Evolutionary conservation across 64 coral and sea anemone species (phyloP), one percentile per base, ranked within the genome.

Genomic region (Pocillopora verrucosa): DNA sequence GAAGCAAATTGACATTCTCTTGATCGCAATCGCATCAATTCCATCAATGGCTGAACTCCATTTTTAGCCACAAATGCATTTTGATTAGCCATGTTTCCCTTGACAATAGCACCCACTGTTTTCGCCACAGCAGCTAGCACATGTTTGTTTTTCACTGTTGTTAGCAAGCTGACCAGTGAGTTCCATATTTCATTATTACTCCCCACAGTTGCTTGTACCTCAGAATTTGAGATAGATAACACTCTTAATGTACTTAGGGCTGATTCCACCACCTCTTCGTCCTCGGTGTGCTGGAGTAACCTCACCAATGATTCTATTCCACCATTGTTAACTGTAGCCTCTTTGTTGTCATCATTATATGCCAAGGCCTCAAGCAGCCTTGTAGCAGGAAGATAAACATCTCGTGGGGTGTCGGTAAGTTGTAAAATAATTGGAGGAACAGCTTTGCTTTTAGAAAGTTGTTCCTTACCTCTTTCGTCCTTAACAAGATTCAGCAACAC

Each of bases 11-110:
- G 93, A 61, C 93, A 93, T 65, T 99, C 93, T 45, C 84, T 78
- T 30, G 93, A 93, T 57, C 80, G 82, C n/a, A 90, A 25, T 41
- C 77, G 87, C 36, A 92, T 88, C 26, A 99, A 63, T 22, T 95
- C 93, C 59, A 93, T 92, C 30, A 99, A 75, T 22, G 90, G 84
- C 36, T 80, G 93, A 16, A 99, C 90, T n/a, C 97, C 97, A 79
- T 92, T 94, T 79, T 95, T 91, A 61, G 75, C 88, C 70, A 99
- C 88, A 89, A 99, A 99, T 22, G 87, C 77, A 91, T 99, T 94
- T 63, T 99, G 97, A 88, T 99, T 99, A 19, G 83, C 82, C 77
- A 60, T 84, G 84, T 99, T 88, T 30, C 69, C 86, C 51, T 80
- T 88, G 24, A 99, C 91, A 59, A 99, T 82, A 13, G 89, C 76